These are phyloP conservation scores for Lacerta agilis DNA, from an alignment of 2,797 vertebrate genomes.

Conservation along the genomic window DNA sequence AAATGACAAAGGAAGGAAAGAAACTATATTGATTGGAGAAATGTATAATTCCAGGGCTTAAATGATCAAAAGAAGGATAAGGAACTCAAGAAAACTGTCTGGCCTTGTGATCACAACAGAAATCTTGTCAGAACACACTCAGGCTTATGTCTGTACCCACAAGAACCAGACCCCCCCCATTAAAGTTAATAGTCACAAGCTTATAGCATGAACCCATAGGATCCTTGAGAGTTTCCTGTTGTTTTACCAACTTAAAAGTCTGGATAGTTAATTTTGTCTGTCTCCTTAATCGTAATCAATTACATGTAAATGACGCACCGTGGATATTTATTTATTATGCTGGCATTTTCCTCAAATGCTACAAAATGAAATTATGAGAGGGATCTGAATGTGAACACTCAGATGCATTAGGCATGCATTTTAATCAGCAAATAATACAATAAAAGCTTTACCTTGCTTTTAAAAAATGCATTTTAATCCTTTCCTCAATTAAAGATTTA, in stretches of 20 bases:
- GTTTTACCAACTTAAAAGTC: background rate
- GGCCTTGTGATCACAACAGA: background rate
- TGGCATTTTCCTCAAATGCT: conserved; percentile 18
- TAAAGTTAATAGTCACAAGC: background rate
- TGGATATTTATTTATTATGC: conserved; percentile 14
- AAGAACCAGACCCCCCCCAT: background rate
- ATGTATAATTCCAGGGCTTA: background rate
- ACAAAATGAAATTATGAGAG: background rate
- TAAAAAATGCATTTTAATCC: background rate
- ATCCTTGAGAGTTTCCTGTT: background rate
- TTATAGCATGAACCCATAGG: background rate
- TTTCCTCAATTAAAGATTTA: conserved; percentile 37
- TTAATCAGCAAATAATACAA: conserved; percentile 33
- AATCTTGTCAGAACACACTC: background rate
- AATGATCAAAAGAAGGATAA: background rate
- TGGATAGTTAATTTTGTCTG: background rate
- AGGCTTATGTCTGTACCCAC: background rate
- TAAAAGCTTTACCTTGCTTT: background rate
- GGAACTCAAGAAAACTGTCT: background rate
- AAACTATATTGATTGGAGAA: background rate
- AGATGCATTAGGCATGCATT: background rate
- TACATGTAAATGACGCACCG: background rate
- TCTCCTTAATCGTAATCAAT: background rate
- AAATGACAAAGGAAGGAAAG: background rate
- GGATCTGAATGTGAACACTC: conserved; percentile 11